Evolutionary conservation across 2,888 invertebrate genomes (phyloP).

Genomic region (Phengaris alcon): DNA sequence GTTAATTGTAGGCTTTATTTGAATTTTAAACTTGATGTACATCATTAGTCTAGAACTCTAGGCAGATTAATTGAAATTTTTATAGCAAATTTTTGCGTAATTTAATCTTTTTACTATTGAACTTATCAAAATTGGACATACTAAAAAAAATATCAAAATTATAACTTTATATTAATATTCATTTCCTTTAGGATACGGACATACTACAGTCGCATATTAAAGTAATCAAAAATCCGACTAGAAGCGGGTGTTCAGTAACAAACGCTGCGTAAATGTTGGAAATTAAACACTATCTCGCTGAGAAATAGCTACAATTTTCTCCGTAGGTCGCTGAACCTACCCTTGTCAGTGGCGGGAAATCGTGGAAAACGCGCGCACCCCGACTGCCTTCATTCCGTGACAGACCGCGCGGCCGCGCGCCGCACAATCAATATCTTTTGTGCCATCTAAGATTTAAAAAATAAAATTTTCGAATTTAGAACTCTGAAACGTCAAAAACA

Average conservation of each 20-base stretch:
- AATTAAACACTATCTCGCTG: slow-evolving; percentile 30
- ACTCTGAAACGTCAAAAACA: neutral
- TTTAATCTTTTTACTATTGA: too few relatives aligned
- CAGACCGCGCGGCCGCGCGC: slow-evolving; percentile 67
- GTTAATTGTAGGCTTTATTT: neutral
- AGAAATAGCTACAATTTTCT: slow-evolving; percentile 30
- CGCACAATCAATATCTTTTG: slow-evolving; percentile 66
- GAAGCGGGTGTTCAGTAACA: slow-evolving; percentile 8
- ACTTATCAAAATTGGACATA: too few relatives aligned
- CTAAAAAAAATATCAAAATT: too few relatives aligned
- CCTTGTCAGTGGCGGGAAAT: slow-evolving; percentile 54
- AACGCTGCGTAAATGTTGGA: neutral
- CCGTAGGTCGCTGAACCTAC: slow-evolving; percentile 35
- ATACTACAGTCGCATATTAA: neutral
- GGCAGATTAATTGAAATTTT: too few relatives aligned
- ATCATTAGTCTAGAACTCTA: too few relatives aligned
- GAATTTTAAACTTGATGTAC: neutral
- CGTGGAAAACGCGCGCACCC: slow-evolving; percentile 72
- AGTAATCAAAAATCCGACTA: slow-evolving; percentile 7
- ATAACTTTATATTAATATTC: too few relatives aligned
- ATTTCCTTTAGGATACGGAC: neutral
- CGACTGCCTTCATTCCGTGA: slow-evolving; percentile 61
- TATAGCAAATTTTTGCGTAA: too few relatives aligned
- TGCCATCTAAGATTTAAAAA: slow-evolving; percentile 35
- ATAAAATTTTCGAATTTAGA: slow-evolving; percentile 9